A percentile compares a stretch with the other conserved stretches of the same genome.
These are phyloP conservation scores for Horisme vitalbata DNA, from an alignment of 2,888 invertebrate species.

Conservation along the genomic window DNA sequence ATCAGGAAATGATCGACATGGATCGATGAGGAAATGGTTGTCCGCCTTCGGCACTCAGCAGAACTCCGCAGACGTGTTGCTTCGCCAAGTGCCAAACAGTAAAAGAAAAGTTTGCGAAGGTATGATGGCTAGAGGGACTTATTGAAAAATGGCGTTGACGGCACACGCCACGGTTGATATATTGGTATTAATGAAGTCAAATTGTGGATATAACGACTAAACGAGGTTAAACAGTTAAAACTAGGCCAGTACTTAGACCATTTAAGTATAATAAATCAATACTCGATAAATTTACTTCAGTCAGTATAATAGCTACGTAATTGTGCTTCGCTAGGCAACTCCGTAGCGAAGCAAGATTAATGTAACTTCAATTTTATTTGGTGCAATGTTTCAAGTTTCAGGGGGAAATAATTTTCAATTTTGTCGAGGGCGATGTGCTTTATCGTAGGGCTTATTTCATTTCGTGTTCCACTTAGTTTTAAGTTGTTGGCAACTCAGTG, in stretches of 20 bases:
- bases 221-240: slow-evolving; percentile 5
- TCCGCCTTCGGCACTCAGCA: too few relatives aligned
- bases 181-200: background rate
- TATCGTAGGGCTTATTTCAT: slow-evolving; percentile 5
- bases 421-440: slow-evolving; percentile 8
- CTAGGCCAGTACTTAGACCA: slow-evolving; percentile 13
- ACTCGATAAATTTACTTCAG: slow-evolving; percentile 23
- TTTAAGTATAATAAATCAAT: slow-evolving; percentile 28
- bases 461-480: slow-evolving; percentile 5
- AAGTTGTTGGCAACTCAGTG: slow-evolving; percentile 2
- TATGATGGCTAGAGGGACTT: too few relatives aligned
- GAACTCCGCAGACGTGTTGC: too few relatives aligned
- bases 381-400: slow-evolving; percentile 22
- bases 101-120: too few relatives aligned
- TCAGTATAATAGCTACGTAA: slow-evolving; percentile 28
- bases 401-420: slow-evolving; percentile 20
- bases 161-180: too few relatives aligned
- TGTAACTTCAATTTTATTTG: slow-evolving; percentile 30
- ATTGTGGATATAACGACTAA: background rate
- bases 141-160: too few relatives aligned
- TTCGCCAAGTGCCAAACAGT: too few relatives aligned
- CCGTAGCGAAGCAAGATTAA: slow-evolving; percentile 27
- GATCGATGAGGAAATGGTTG: too few relatives aligned
- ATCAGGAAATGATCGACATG: too few relatives aligned
- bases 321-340: slow-evolving; percentile 24